Conservation (phyloP, 2,888 invertebrate genomes). For the Chalcosyrphus nemorum region DNA sequence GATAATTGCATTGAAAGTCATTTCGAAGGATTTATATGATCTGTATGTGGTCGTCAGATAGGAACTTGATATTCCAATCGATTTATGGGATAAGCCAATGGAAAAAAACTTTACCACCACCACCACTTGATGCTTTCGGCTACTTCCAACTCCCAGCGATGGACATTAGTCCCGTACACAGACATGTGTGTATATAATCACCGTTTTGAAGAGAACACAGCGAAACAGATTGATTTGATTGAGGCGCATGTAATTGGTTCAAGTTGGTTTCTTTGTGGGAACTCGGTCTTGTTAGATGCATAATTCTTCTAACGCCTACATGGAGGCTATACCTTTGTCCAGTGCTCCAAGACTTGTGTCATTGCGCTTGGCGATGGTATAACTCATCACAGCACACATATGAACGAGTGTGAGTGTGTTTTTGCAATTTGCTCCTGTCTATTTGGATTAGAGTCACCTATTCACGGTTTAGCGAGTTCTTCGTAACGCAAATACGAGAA, state of each 20-base stretch:
- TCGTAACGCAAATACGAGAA: conserved; percentile 14
- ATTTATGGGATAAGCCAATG: conserved; percentile 61
- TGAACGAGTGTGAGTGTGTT: conserved; percentile 32
- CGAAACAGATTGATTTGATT: conserved; percentile 58
- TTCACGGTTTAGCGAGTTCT: conserved; percentile 18
- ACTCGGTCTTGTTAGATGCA: not conserved
- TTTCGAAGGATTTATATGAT: conserved; percentile 66
- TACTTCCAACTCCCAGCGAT: conserved; percentile 16
- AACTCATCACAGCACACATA: conserved; percentile 44
- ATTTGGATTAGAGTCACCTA: conserved; percentile 60
- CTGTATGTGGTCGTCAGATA: conserved; percentile 64
- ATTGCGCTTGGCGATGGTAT: conserved; percentile 19
- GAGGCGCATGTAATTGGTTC: conserved; percentile 43
- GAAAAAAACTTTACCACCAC: conserved; percentile 15
- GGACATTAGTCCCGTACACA: not conserved
- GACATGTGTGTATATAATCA: conserved; percentile 4
- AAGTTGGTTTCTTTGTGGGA: not conserved
- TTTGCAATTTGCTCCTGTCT: conserved; percentile 64
- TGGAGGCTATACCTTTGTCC: not conserved
- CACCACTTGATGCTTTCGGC: conserved; percentile 48
- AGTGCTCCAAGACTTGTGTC: conserved; percentile 11
- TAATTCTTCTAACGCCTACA: conserved; percentile 50
- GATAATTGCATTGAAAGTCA: conserved; percentile 70
- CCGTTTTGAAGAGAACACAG: conserved; percentile 2
- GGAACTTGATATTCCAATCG: conserved; percentile 69